Base-by-base conservation (phyloP, 2,888 invertebrate genomes). In the Zootermopsis nevadensis region DNA sequence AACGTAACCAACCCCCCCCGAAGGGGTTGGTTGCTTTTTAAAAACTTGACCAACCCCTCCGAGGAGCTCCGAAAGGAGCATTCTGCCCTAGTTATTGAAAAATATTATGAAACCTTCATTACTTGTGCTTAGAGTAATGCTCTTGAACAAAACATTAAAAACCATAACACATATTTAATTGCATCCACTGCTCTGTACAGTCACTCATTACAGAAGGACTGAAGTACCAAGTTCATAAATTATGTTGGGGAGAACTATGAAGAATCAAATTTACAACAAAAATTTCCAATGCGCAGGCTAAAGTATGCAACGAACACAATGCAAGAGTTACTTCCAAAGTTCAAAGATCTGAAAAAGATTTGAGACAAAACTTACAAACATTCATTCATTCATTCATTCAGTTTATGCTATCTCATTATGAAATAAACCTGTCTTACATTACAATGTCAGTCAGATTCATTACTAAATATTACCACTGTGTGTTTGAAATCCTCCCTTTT, bases 161-260 rank as follows among this genome's bases (percentile, higher is more conserved):
- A 55, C 55, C 55, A 55, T 55, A 55, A 55, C 55, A 55, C 22
- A 55, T 55, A 55, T 55, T 55, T 55, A 55, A 55, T 19, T 55
- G 55, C 55, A 55, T 55, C 22, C 55, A 55, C 55, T 6, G 22
- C 22, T 55, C 55, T 55, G 55, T 55, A 55, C 55, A 55, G 6
- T 55, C 55, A 55, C 22, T 55, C 55, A 55, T 55, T n/a, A 55
- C 55, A 55, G 48, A 48, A 48, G 48, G 48, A 48, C 8, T 48
- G 15, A 15, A 48, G 15, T 2, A 55, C 19, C n/a, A n/a, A 55
- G 22, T 55, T 55, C 19, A 55, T 8, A 55, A 55, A 55, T 55
- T 2, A 55, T n/a, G n/a, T 19, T 55, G n/a, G 55, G 55, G 15
- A n/a, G 22, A 19, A 55, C 6, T 12, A 55, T 12, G 6, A 6